Percentiles rank a stretch among this genome's conserved stretches.
Evolutionary conservation across 2,888 invertebrate species (phyloP).

Genomic region (Sclerodermus sp.): DNA sequence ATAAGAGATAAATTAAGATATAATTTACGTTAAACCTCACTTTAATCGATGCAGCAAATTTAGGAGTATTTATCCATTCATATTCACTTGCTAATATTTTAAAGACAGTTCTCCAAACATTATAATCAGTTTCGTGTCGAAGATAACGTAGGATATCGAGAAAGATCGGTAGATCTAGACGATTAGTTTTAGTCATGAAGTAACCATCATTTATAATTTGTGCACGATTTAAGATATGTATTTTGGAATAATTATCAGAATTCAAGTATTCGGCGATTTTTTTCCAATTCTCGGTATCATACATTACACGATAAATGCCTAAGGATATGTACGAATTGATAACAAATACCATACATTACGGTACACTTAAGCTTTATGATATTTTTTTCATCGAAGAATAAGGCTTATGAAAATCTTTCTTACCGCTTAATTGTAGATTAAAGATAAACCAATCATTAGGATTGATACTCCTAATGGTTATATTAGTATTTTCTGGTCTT

Average conservation of each 20-base stretch:
- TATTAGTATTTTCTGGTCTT: no score
- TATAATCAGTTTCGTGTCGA: neutral
- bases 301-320: constrained; percentile 52
- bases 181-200: neutral
- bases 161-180: neutral
- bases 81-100: neutral
- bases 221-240: constrained; percentile 10
- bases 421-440: no score
- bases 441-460: no score
- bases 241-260: neutral
- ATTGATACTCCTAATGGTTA: no score
- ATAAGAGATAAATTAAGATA: no score
- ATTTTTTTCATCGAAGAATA: no score
- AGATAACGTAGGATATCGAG: constrained; percentile 3
- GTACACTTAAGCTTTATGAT: no score
- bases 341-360: no score
- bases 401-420: no score
- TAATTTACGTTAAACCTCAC: neutral
- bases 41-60: neutral
- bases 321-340: neutral
- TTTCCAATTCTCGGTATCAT: constrained; percentile 37
- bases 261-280: constrained; percentile 5
- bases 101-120: constrained; percentile 3
- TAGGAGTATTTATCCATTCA: neutral
- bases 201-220: constrained; percentile 2